Evolutionary conservation across 2,797 vertebrate genomes (phyloP), one percentile per base, ranked within the genome.

Genomic region (Pantherophis vulpinus): DNA sequence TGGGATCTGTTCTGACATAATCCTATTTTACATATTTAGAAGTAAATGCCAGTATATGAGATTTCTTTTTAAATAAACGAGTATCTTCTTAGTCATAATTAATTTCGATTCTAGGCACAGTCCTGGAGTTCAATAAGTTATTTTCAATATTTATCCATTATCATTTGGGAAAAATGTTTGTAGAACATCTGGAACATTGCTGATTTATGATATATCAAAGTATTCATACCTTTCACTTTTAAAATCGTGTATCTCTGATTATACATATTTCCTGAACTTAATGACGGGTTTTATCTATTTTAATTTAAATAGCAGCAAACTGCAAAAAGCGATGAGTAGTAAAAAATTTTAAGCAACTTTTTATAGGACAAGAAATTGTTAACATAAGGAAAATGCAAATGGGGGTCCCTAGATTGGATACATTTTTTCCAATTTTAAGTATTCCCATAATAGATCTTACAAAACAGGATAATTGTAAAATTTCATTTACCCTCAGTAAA

Each of bases 141-240:
- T 86, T 89, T 89, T 86, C n/a, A 90, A 63, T 16, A 63, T 47
- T 37, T 54, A 61, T 27, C 3, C 4, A 47, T 60, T n/a, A 56
- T 9, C 59, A 47, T 14, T 10, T 42, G 14, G 14, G 58, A 94
- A 42, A 94, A 42, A 61, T 0, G 51, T 42, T 90, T 79, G 83
- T 70, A n/a, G 5, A 0, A n/a, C 13, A 66, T 56, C 87, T 70
- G 37, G 9, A 0, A 32, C 20, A 66, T 56, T 51, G 23, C 1
- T 55, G 47, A 61, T 37, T 86, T 63, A 83, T 51, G 14, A 54
- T 54, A 54, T 27, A 32, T n/a, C 6, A 58, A 59, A 42, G 16
- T 13, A 9, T 74, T 55, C 27, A n/a, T 23, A 32, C 4, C 0
- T 25, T 87, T 32, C 37, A 63, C 5, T 47, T 42, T 66, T 20